Evolutionary conservation across 2,797 vertebrate species (phyloP), one percentile per base, ranked within the genome.

Genomic region (Thripadectes ignobilis): DNA sequence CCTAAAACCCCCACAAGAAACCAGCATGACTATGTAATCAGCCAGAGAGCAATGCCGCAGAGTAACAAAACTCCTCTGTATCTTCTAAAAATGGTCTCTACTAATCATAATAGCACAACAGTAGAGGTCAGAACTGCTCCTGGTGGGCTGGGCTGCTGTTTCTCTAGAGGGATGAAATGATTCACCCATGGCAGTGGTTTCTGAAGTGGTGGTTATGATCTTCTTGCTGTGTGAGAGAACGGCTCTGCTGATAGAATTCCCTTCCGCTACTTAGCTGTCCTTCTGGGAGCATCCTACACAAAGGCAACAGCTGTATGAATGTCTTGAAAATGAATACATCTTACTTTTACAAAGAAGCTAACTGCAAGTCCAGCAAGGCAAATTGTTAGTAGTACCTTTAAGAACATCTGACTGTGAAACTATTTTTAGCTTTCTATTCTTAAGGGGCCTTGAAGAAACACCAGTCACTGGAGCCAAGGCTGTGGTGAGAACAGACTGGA

Each of bases 361-460:
- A 57, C 72, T 89, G 54, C 29, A 88, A 94, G 79, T 80, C 74
- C 62, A 89, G 85, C 75, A 93, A 96, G 80, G 71, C n/a, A 78
- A 94, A 96, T 46, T 36, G 75, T 93, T 83, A 26, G 8, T 20
- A 89, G 73, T 92, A 94, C 84, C 89, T 95, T 95, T 94, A 96
- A 97, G 83, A 96, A 89, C 85, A 95, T 95, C 80, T 94, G 95
- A 95, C 94, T 93, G 41, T 61, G 49, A 93, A 95, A 88, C 92
- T 97, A 97, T 97, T 97, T 97, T 97, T 97, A 97, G 96, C 69
- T 72, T 93, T 93, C 81, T 96, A 52, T 93, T 93, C 96, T 93
- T 96, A 85, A 93, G 73, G 63, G 95, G 91, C 85, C 91, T 95
- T 96, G 86, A 96, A 96, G 90, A 96, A 97, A 92, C 73, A 92